phyloP scores from a whole-genome alignment of 1,140 invertebrate species.

The Sinella curviseta region DNA sequence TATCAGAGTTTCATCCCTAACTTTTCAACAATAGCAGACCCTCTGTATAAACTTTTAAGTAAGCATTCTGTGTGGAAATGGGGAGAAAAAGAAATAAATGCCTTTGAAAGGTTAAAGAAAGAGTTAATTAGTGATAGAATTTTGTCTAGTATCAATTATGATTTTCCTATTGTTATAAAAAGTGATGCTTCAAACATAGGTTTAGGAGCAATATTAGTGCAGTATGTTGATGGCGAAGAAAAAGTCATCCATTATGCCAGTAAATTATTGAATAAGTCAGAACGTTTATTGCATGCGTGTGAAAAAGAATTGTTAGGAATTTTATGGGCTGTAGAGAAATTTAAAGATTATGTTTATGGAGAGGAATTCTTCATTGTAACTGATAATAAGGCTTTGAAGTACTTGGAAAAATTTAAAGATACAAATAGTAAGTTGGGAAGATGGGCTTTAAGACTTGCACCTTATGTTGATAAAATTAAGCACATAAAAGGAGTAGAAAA shows the following conservation, averaged over 20 bases:
- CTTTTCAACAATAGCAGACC: constrained; percentile 41
- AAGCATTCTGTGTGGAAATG: constrained; percentile 27
- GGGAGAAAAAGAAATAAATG: constrained; percentile 31
- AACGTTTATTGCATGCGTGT: constrained; percentile 17
- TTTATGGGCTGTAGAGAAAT: background rate
- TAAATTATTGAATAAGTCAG: constrained; percentile 28
- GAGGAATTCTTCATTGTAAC: constrained; percentile 1
- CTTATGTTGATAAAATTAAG: constrained; percentile 32
- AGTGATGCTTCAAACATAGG: constrained; percentile 35
- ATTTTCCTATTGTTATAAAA: constrained; percentile 25
- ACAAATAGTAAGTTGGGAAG: background rate
- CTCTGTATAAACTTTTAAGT: constrained; percentile 41
- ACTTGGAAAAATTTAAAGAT: background rate
- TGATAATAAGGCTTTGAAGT: constrained; percentile 1
- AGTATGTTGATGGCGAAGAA: constrained; percentile 28
- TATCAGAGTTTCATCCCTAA: constrained; percentile 46
- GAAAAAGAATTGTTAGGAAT: constrained; percentile 4
- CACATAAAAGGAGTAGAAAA: constrained; percentile 47
- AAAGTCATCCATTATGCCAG: constrained; percentile 31
- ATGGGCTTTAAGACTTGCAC: background rate
- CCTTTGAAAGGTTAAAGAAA: constrained; percentile 43
- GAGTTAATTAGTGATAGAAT: constrained; percentile 21
- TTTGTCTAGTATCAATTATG: constrained; percentile 33
- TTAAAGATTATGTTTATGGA: background rate
- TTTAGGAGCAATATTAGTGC: constrained; percentile 32